A percentile compares a stretch with the other conserved stretches of the same genome.
phyloP scores from a whole-genome alignment of 2,888 invertebrate species.

The Pyrrhosoma nymphula region DNA sequence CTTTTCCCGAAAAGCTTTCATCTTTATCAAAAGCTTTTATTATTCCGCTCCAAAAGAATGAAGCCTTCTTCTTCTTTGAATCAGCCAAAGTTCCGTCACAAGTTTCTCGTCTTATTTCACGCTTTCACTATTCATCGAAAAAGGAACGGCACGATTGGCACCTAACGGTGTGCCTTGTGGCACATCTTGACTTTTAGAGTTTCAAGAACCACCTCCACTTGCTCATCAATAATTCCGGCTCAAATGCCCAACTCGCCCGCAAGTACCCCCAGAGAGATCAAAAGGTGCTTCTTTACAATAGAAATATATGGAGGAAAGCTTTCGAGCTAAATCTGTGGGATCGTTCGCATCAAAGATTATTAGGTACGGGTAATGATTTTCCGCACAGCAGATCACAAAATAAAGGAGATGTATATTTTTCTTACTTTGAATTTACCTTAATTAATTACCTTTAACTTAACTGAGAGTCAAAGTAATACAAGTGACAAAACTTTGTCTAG shows the following conservation, averaged over 20 bases:
- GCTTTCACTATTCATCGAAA: neutral
- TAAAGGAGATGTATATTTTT: too few species aligned
- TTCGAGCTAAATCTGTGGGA: too few species aligned
- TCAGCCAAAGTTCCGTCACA: neutral
- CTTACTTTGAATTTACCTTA: too few species aligned
- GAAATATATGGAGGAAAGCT: too few species aligned
- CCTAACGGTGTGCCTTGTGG: neutral
- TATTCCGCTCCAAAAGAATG: neutral
- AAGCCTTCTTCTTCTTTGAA: neutral
- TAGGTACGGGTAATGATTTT: too few species aligned
- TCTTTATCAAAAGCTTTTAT: neutral
- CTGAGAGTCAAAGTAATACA: too few species aligned
- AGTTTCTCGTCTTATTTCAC: neutral
- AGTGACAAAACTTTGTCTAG: too few species aligned
- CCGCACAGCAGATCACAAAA: too few species aligned
- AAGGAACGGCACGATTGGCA: neutral
- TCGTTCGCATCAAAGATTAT: too few species aligned
- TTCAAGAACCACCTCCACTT: neutral
- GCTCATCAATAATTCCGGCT: neutral
- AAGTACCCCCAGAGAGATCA: neutral
- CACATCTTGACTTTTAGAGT: neutral
- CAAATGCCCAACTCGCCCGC: neutral
- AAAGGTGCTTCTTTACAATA: neutral
- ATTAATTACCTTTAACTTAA: too few species aligned
- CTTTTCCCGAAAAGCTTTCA: neutral